These are phyloP conservation scores for Acanthoscelides obtectus DNA, from an alignment of 2,888 invertebrate species.

Conservation along the genomic window DNA sequence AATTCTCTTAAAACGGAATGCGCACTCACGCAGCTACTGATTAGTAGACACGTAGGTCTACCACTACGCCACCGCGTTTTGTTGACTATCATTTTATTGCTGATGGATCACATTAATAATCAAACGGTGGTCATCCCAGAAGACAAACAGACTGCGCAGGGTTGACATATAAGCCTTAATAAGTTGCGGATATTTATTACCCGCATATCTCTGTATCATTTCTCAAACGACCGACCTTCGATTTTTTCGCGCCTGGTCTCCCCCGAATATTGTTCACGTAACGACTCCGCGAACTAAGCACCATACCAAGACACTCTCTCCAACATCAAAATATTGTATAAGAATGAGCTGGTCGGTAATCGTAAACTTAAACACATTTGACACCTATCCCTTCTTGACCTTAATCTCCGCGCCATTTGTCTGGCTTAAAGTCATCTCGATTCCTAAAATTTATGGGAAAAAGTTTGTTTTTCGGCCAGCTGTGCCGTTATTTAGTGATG, in stretches of 20 bases:
- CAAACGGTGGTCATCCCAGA: too few relatives aligned
- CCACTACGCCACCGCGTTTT: too few relatives aligned
- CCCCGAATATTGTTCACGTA: not conserved
- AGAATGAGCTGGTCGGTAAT: not conserved
- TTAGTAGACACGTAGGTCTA: too few relatives aligned
- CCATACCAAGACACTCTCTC: not conserved
- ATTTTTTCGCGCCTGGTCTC: not conserved
- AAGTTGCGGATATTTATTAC: too few relatives aligned
- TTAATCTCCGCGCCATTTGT: not conserved
- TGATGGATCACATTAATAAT: too few relatives aligned
- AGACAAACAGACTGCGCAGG: too few relatives aligned
- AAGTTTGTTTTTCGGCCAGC: not conserved
- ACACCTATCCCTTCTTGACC: not conserved
- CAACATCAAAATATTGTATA: not conserved
- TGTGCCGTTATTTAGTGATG: not conserved
- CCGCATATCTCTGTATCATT: too few relatives aligned
- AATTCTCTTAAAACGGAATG: too few relatives aligned
- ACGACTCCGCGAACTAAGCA: not conserved
- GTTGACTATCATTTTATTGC: too few relatives aligned
- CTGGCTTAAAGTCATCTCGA: not conserved
- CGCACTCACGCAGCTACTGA: too few relatives aligned
- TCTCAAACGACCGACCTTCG: not conserved
- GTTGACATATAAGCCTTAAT: too few relatives aligned
- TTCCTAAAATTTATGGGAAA: not conserved
- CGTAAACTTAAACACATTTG: not conserved